Evolutionary conservation across 2,113 vertebrate species (phyloP), one percentile per base, ranked within the genome.

Genomic region (Platichthys stellatus): DNA sequence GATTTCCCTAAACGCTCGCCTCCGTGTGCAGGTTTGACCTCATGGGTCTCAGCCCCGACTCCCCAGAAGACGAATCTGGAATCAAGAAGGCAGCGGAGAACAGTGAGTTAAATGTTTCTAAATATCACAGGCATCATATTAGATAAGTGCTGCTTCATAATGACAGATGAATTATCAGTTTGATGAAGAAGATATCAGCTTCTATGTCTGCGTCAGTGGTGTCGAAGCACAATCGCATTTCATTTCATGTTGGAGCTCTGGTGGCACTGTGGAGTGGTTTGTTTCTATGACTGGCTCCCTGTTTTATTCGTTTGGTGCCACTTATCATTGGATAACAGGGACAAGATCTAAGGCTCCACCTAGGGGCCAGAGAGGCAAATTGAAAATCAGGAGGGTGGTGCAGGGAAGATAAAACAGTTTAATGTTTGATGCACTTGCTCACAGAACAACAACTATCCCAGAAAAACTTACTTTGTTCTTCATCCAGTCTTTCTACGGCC

Each of bases 71-170:
- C 2, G 98, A 99, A 89, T 93, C 93, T 80, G 98, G 98, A 63
- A 99, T 99, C 89, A 99, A 99, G 94, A 97, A 94, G 92, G 98
- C 98, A 12, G 94, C 98, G 80, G 98, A 99, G 76, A 97, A 93
- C 92, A 97, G 98, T 99, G 94, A 97, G 94, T 73, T 54, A 4
- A 2, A 49, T 57, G 31, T 53, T 38, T 60, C 23, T 51, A 26
- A 0, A 57, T 58, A 17, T 14, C 56, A 65, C 4, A 13, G 23
- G 18, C 9, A 13, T 54, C 51, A 54, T 28, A 17, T 60, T 15
- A 40, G 24, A 47, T 67, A 63, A 3, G 17, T 7, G 31, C 0
- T 31, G 28, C 28, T 7, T 31, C 28, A 31, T 31, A 31, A 31
- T 31, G 31, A 31, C 5, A 31, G 31, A 31, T 31, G 31, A 31